Evolutionary conservation across 2,797 vertebrate genomes (phyloP), one percentile per base, ranked within the genome.

Genomic region (Lerista edwardsae): DNA sequence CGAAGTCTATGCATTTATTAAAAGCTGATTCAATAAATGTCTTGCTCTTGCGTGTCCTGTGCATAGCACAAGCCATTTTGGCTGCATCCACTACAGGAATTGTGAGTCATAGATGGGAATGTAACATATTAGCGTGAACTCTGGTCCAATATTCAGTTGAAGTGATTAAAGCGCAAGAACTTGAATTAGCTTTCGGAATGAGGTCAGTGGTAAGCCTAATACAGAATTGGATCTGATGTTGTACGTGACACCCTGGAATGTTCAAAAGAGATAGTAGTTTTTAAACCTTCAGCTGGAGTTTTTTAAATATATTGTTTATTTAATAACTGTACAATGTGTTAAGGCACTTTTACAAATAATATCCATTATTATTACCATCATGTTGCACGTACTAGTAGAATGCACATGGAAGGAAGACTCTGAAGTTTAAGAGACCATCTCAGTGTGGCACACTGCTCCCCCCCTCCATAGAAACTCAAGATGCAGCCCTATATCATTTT

Each of bases 71-170:
- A 79, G 87, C 87, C 87, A 88, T 68, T 91, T 84, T 1, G 83
- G 67, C 84, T 90, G 34, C 88, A 64, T 91, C 82, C 68, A 51
- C 44, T 88, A 65, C 64, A 83, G 61, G 85, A 86, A 69, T 71
- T 87, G 80, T 84, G 62, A 90, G 77, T 73, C 5, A 14, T 12
- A 39, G 14, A 10, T 67, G 36, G 61, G 84, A 84, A 84, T 84
- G 14, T 36, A 9, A 59, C 82, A 84, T n/a, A n/a, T 86, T 88
- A 86, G 82, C 79, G 44, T 64, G 74, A 75, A 75, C 29, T 31
- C 31, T 29, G 7, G 44, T 44, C 67, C 23, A 67, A 23, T n/a
- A 25, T 81, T 51, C 83, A 83, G 80, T 89, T 86, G 82, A 88
- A 90, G 87, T 89, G 44, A 29, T 74, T 62, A 31, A 51, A 74